Base-by-base conservation (phyloP, 2,888 invertebrate genomes). In the Drosophila antonietae region DNA sequence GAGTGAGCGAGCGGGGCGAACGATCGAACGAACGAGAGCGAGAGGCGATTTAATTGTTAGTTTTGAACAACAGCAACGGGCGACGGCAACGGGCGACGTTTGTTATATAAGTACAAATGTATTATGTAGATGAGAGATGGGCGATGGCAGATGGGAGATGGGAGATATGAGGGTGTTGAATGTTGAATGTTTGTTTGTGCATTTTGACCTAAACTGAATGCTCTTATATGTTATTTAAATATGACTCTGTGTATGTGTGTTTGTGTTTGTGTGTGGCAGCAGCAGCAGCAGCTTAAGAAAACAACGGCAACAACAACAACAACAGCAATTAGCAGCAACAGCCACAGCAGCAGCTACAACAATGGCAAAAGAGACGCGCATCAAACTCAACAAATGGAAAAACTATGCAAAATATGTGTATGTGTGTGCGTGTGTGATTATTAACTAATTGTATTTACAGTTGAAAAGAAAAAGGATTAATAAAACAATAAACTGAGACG, bases 81-180 rank as follows among this genome's bases (percentile, higher is more conserved):
- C 73, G 73, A 80, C 76, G 70, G 71, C 80, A 61, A 75, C 77
- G 63, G 68, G 80, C 80, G 69, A 79, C 75, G 60, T 58, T 73
- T 68, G 75, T 68, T 74, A 75, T 74, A 49, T 73, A 63, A 53
- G 31, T 60, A 71, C 70, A 70, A 43, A 71, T 49, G 37, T 14
- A 7, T 49, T 20, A 20, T 59, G 59, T 20, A 18, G 33, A n/a
- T n/a, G n/a, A n/a, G n/a, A n/a, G n/a, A 37, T 37, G 37, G 2
- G 0, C 4, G 37, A 37, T 37, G 55, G 37, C 53, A 47, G n/a
- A 8, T 41, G 43, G 3, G 7, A 14, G n/a, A 23, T 35, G 35
- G 28, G 28, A 6, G 28, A 28, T 46, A 43, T 41, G 61, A 14
- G 28, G 28, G n/a, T 44, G 43, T 20, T 18, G 5, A 10, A 18